These are phyloP conservation scores for Colletes gigas DNA, from an alignment of 1,140 invertebrate genomes.

Conservation along the genomic window DNA sequence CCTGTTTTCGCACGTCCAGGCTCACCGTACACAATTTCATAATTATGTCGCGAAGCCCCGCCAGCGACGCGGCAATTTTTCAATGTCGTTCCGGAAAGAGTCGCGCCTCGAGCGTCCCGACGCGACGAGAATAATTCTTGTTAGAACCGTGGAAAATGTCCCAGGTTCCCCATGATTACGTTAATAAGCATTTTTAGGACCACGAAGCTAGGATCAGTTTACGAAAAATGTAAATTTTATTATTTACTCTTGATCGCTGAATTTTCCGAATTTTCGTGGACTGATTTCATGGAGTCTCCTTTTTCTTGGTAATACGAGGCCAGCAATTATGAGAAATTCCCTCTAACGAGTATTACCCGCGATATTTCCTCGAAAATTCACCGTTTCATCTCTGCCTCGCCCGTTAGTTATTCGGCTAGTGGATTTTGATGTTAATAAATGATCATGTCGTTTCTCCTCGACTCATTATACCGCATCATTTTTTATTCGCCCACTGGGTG, in stretches of 20 bases:
- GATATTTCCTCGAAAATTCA: slow-evolving; percentile 7
- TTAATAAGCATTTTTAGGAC: neutral
- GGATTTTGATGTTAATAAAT: slow-evolving; percentile 11
- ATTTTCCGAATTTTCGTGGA: too few relatives aligned
- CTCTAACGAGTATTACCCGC: neutral
- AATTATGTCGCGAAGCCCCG: slow-evolving; percentile 2
- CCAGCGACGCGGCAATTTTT: neutral
- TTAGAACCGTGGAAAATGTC: neutral
- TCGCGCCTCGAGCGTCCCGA: neutral
- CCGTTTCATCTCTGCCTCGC: too few relatives aligned
- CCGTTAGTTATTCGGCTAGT: neutral
- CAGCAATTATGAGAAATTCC: slow-evolving; percentile 6
- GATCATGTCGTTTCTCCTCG: neutral
- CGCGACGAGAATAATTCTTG: neutral
- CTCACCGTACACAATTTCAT: neutral
- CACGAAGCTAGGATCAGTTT: neutral
- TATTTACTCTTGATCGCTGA: too few relatives aligned
- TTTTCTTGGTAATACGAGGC: neutral
- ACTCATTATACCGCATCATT: neutral
- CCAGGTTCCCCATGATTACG: neutral
- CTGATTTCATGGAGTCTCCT: too few relatives aligned
- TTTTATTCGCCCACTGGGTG: neutral
- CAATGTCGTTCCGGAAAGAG: neutral
- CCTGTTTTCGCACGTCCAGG: neutral
- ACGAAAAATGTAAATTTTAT: too few relatives aligned